Evolutionary conservation across 2,113 vertebrate species (phyloP).

Genomic region (Notarius lentiginosus): DNA sequence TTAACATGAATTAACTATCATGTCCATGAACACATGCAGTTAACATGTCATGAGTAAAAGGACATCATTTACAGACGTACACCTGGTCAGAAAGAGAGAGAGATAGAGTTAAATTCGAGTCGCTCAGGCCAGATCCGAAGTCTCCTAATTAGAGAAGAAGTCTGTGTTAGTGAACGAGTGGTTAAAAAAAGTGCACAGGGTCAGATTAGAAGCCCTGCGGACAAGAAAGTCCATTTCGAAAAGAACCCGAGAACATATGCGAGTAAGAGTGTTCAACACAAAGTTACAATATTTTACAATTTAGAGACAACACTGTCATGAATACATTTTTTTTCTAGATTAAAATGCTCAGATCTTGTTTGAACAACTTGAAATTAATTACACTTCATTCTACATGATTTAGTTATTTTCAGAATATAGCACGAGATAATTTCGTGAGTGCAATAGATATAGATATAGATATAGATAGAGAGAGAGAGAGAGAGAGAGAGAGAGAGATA

Average conservation of each 20-base stretch:
- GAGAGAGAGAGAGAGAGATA: no score
- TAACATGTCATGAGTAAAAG: constrained; percentile 89
- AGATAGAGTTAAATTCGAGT: constrained; percentile 38
- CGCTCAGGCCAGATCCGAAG: background rate
- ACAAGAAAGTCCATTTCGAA: constrained; percentile 23
- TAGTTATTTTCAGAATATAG: background rate
- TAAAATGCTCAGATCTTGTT: background rate
- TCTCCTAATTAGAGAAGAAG: constrained; percentile 38
- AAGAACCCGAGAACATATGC: constrained; percentile 37
- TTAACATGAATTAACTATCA: constrained; percentile 99
- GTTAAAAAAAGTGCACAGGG: background rate
- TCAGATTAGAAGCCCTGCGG: background rate
- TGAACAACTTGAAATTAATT: background rate
- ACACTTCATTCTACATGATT: background rate
- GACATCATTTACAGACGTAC: constrained; percentile 76
- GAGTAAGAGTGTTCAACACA: background rate
- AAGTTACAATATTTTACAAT: background rate
- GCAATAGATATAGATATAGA: background rate
- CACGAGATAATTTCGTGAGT: background rate
- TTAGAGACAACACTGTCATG: background rate
- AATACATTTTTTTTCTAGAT: background rate
- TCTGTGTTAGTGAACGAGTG: constrained; percentile 63
- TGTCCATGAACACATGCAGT: constrained; percentile 87
- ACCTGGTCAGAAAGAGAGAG: constrained; percentile 80
- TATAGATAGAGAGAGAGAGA: no score